Base-by-base conservation (phyloP, 2,797 vertebrate species). In the Molossus alvarezi region DNA sequence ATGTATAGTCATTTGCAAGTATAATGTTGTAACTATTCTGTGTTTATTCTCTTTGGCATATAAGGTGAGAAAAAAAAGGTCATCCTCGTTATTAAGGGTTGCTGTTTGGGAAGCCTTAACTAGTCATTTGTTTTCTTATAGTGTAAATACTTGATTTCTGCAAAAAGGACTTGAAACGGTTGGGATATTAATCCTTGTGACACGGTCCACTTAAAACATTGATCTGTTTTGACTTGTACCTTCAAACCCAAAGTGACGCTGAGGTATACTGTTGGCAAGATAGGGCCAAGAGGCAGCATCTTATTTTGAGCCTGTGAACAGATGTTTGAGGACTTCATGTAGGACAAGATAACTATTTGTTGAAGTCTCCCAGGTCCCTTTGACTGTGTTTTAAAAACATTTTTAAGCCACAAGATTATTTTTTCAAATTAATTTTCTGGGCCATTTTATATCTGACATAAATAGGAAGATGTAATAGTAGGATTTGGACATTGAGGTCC, bases 81-180 rank as follows among this genome's bases (percentile, higher is more conserved):
- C 83, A 82, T 48, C 51, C 5, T 11, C 1, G 3, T 60, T 82
- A 55, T 72, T 83, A 90, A 45, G 37, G 25, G 9, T 65, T 85
- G 27, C 25, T 71, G 33, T 58, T 83, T 79, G 85, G 69, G 23
- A 89, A 93, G 18, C 51, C 53, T 84, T 97, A 84, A 60, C 17
- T 79, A 53, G 57, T 75, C 29, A 9, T 94, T 84, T 92, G 75
- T 88, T 95, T 94, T 81, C 86, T 89, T 72, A 73, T 20, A 41
- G 75, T 96, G 51, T 95, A 88, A 93, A 81, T 95, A 87, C 92
- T 88, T 84, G 60, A 84, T 71, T 89, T 94, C 82, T 93, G 71
- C 33, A 62, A 23, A 88, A 53, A 67, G 60, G 41, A 71, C n/a
- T 71, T 69, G 45, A 86, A 62, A 76, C 95, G 51, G 55, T 73